Evolutionary conservation across 2,888 invertebrate genomes (phyloP).

Genomic region (Drosophila kuntzei): DNA sequence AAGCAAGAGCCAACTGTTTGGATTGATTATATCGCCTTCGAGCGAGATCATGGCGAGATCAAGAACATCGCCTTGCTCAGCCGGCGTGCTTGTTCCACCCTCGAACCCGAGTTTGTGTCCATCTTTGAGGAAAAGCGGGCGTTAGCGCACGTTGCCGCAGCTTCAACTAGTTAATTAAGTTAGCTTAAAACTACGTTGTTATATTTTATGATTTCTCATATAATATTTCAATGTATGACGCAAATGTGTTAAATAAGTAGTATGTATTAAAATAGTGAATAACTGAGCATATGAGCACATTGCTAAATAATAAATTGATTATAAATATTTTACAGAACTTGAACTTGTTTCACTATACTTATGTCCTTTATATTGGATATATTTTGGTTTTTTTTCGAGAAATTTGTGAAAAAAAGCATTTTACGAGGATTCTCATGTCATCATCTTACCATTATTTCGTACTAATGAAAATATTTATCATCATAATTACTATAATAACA

Average conservation of each 20-base stretch:
- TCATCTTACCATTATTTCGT: no score
- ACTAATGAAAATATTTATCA: no score
- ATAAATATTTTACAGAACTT: background rate
- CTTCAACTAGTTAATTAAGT: conserved; percentile 40
- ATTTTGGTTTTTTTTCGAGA: no score
- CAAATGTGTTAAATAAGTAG: background rate
- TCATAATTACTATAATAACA: no score
- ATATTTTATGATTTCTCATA: background rate
- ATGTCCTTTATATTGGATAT: no score
- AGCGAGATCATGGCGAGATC: conserved; percentile 88
- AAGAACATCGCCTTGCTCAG: conserved; percentile 87
- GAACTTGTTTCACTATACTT: background rate
- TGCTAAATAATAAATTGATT: background rate
- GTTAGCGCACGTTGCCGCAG: conserved; percentile 53
- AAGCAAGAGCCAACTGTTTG: conserved; percentile 89
- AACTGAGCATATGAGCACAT: background rate
- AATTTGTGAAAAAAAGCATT: no score
- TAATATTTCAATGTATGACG: background rate
- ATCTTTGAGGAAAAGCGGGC: conserved; percentile 63
- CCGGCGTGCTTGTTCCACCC: conserved; percentile 88
- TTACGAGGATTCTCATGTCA: no score
- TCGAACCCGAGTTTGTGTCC: conserved; percentile 84
- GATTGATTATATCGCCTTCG: conserved; percentile 91
- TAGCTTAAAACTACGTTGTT: background rate
- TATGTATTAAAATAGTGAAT: background rate